Conservation (phyloP, 1,140 invertebrate species). For the Drosophila arizonae region DNA sequence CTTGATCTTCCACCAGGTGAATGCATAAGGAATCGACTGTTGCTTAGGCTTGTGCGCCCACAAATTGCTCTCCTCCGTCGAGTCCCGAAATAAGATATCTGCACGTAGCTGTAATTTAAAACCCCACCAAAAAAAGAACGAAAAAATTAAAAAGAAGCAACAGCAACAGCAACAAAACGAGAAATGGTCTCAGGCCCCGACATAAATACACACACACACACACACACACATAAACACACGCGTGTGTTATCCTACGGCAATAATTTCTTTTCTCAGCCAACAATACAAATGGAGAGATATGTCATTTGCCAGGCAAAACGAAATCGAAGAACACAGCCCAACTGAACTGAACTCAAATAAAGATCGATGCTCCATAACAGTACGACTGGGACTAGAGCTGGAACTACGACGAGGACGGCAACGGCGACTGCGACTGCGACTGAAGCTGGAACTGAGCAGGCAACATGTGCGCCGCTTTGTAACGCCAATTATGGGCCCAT, state of each 20-base stretch:
- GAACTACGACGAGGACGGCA: slow-evolving; percentile 14
- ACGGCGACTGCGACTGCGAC: slow-evolving; percentile 16
- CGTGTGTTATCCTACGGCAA: slow-evolving; percentile 63
- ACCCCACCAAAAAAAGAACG: slow-evolving; percentile 47
- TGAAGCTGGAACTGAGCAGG: slow-evolving; percentile 22
- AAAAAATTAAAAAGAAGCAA: slow-evolving; percentile 32
- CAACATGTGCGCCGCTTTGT: slow-evolving; percentile 79
- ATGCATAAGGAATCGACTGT: slow-evolving; percentile 26
- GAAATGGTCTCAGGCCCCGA: slow-evolving; percentile 41
- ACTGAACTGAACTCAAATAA: slow-evolving; percentile 47
- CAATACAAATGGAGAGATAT: slow-evolving; percentile 67
- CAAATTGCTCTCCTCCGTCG: slow-evolving; percentile 51
- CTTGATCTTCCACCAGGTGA: slow-evolving; percentile 63
- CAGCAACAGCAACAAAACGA: slow-evolving; percentile 36
- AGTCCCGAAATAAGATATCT: slow-evolving; percentile 77
- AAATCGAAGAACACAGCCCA: slow-evolving; percentile 63
- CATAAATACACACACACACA: slow-evolving; percentile 30
- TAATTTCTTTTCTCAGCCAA: slow-evolving; percentile 62
- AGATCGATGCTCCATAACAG: slow-evolving; percentile 72
- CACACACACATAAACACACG: slow-evolving; percentile 27
- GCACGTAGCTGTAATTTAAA: slow-evolving; percentile 80
- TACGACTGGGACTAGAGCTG: slow-evolving; percentile 34
- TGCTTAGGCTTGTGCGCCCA: slow-evolving; percentile 49
- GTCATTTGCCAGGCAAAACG: slow-evolving; percentile 68
- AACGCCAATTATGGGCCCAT: slow-evolving; percentile 81